phyloP scores from a whole-genome alignment of 2,113 vertebrate genomes.

The Dicaeum eximium region DNA sequence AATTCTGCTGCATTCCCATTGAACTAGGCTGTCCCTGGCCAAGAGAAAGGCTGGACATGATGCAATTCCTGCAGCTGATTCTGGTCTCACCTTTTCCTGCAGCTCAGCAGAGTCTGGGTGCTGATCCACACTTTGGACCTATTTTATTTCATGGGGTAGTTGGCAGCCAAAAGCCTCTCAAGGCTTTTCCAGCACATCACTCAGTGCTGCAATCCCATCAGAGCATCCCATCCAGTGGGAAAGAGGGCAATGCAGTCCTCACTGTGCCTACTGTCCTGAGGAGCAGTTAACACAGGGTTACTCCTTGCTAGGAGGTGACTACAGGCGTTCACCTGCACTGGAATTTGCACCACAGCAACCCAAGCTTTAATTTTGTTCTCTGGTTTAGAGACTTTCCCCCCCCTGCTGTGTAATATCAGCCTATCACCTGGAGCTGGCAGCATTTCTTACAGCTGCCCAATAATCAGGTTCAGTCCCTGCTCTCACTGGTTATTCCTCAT shows the following conservation, averaged over 20 bases:
- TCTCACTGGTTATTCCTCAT: not conserved
- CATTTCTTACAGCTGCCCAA: slow-evolving; percentile 9
- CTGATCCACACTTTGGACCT: not conserved
- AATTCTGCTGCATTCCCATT: not conserved
- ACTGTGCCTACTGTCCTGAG: rapidly evolving
- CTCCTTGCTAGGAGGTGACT: not conserved
- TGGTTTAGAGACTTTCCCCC: not conserved
- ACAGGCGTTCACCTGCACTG: not conserved
- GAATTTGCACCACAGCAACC: not conserved
- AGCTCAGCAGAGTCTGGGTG: not conserved
- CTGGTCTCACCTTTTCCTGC: not conserved
- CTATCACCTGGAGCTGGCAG: slow-evolving; percentile 15
- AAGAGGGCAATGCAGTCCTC: not conserved
- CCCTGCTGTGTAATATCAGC: not conserved
- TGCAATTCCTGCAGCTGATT: not conserved
- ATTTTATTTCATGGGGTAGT: not conserved
- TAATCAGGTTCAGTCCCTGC: not conserved
- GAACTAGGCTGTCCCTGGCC: not conserved
- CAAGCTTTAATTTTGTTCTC: not conserved
- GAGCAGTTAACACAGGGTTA: not conserved
- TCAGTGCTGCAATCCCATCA: not conserved
- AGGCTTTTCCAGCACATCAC: not conserved
- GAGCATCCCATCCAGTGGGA: not conserved
- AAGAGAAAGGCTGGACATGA: not conserved
- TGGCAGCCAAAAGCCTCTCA: not conserved